Base-by-base conservation (phyloP, 2,113 vertebrate species). In the Coregonus clupeaformis region DNA sequence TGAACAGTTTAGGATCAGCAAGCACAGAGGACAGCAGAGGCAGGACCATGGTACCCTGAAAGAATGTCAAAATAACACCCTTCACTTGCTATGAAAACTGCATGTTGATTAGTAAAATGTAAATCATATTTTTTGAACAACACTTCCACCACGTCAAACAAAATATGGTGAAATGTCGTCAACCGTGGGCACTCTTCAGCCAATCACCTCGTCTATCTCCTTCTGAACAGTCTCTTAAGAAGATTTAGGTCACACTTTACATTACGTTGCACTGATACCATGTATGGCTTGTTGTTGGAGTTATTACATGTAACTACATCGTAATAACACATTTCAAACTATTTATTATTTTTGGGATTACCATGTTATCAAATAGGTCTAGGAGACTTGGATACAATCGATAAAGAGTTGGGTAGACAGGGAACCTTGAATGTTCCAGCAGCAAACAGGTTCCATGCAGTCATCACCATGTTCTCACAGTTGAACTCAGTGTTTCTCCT, bases 131-230 rank as follows among this genome's bases (percentile, higher is more conserved):
- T 66, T 30, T 66, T 25, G 20, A 65, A 13, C 6, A 0, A 69
- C 29, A 55, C 29, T 62, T 62, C 42, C 36, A 42, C 7, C 52
- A 14, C 18, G 57, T n/a, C 57, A 7, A 52, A 6, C 4, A n/a
- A 7, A 11, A 13, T 3, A 45, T 4, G 1, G 11, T 25, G 14
- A 64, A 4, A 11, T 69, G 75, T 95, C 89, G 20, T 92, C 90
- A 72, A 84, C 74, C n/a, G 85, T 83, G 7, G 91, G 91, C 22
- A 63, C 90, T 64, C 86, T 47, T 59, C n/a, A n/a, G 73, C 92
- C 92, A 13, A 94, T 45, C 49, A 93, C 90, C 27, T 0, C 13
- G 25, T 93, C 89, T 0, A 95, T 92, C 85, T 94, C 94, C 65
- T 87, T 80, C 68, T 93, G 92, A 71, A 92, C 68, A 80, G 90